phyloP scores from a whole-genome alignment of 2,797 vertebrate species.

The Basileuterus tristriatus region DNA sequence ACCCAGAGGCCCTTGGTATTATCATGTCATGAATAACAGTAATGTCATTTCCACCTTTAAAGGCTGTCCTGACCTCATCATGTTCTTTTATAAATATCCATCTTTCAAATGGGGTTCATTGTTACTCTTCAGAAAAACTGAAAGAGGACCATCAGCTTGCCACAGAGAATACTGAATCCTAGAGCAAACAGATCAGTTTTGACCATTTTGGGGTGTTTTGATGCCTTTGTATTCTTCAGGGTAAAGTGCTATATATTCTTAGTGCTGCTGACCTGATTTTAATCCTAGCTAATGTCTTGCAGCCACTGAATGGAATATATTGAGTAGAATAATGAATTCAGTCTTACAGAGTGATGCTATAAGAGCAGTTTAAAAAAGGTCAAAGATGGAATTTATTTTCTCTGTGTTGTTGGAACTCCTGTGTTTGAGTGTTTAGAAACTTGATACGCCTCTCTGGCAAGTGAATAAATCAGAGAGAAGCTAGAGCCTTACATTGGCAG shows the following conservation, averaged over 20 bases:
- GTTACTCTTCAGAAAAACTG: not conserved
- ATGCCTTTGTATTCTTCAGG: not conserved
- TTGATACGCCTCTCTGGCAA: not conserved
- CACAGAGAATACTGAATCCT: not conserved
- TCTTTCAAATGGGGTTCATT: not conserved
- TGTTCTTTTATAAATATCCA: not conserved
- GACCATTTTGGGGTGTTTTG: not conserved
- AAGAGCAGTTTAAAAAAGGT: constrained; percentile 44
- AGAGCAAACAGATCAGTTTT: not conserved
- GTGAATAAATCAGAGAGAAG: not conserved
- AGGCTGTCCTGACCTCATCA: not conserved
- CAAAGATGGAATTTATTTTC: constrained; percentile 42
- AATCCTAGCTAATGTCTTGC: constrained; percentile 24
- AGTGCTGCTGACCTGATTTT: constrained; percentile 49
- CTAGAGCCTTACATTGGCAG: not conserved
- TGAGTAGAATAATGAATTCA: constrained; percentile 38
- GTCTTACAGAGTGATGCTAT: not conserved
- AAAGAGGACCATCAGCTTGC: not conserved
- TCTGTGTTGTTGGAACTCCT: not conserved
- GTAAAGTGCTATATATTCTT: constrained; percentile 44
- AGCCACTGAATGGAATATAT: not conserved
- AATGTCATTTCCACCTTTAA: not conserved
- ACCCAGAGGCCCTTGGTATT: not conserved
- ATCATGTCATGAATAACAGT: not conserved
- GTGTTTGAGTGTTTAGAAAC: constrained; percentile 13